phyloP scores from a whole-genome alignment of 2,888 invertebrate species.

The Andricus quercusramuli region DNA sequence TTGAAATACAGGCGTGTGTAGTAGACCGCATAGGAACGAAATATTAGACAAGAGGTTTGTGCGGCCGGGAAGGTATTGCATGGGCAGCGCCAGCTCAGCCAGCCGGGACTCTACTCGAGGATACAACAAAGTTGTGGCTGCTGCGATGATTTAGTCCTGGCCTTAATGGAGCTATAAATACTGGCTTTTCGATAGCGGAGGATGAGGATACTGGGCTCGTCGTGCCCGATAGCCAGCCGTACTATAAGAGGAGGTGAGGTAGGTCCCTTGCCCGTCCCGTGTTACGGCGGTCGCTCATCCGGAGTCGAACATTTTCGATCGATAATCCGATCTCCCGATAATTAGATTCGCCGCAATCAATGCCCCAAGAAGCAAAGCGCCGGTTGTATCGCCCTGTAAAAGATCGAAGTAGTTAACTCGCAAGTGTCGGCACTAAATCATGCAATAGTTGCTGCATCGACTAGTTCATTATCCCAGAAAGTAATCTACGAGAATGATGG shows the following conservation, averaged over 20 bases:
- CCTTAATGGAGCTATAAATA: slow-evolving; percentile 84
- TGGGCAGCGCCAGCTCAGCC: slow-evolving; percentile 62
- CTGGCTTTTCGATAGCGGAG: slow-evolving; percentile 81
- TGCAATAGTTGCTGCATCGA: slow-evolving; percentile 29
- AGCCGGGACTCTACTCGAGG: slow-evolving; percentile 55
- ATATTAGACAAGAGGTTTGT: slow-evolving; percentile 74
- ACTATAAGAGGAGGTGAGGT: slow-evolving; percentile 46
- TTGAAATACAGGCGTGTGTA: slow-evolving; percentile 65
- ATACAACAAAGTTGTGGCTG: slow-evolving; percentile 80
- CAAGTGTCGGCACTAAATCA: slow-evolving; percentile 31
- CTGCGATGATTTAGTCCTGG: slow-evolving; percentile 81
- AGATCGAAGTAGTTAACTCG: slow-evolving; percentile 36
- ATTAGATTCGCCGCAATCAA: slow-evolving; percentile 59
- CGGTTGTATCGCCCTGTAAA: slow-evolving; percentile 33
- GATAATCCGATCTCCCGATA: slow-evolving; percentile 58
- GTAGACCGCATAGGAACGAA: slow-evolving; percentile 70
- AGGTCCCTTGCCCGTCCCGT: slow-evolving; percentile 45
- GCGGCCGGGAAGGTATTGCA: slow-evolving; percentile 69
- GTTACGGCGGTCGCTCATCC: slow-evolving; percentile 53
- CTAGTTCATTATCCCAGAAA: slow-evolving; percentile 22
- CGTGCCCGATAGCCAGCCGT: slow-evolving; percentile 52
- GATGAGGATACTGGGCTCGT: slow-evolving; percentile 62
- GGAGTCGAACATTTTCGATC: slow-evolving; percentile 55
- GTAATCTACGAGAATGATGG: slow-evolving; percentile 18
- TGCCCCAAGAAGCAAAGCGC: slow-evolving; percentile 40